These are phyloP conservation scores for Pluvialis apricaria DNA, from an alignment of 2,113 vertebrate genomes.

Conservation along the genomic window DNA sequence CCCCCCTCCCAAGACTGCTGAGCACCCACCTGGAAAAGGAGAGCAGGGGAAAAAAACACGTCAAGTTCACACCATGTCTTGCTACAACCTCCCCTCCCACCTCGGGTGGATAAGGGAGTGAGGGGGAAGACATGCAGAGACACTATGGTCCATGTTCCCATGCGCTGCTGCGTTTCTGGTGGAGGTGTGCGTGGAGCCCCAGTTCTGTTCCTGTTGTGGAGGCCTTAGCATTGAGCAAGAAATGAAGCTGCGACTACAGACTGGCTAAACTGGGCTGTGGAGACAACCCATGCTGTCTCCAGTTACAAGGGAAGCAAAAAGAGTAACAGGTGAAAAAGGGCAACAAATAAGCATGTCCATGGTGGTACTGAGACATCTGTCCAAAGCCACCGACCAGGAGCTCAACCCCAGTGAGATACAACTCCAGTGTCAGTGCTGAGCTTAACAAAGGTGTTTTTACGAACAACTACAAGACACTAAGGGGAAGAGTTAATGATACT, in stretches of 20 bases:
- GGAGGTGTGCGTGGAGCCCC: neutral
- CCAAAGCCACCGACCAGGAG: neutral
- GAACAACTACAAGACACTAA: neutral
- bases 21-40: neutral
- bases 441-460: rapidly evolving
- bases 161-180: neutral
- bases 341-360: neutral
- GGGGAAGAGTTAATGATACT: neutral
- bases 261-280: no score
- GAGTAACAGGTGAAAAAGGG: neutral
- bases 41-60: rapidly evolving
- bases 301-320: neutral
- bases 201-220: rapidly evolving
- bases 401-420: neutral
- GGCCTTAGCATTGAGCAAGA: neutral
- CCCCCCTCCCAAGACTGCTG: rapidly evolving
- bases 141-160: rapidly evolving
- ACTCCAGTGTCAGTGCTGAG: neutral
- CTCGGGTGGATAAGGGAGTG: neutral
- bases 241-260: neutral
- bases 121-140: neutral
- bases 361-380: no score
- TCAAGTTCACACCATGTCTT: rapidly evolving
- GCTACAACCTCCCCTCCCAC: neutral
- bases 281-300: neutral